Conservation (phyloP, 2,888 invertebrate species). For the Phengaris arion region DNA sequence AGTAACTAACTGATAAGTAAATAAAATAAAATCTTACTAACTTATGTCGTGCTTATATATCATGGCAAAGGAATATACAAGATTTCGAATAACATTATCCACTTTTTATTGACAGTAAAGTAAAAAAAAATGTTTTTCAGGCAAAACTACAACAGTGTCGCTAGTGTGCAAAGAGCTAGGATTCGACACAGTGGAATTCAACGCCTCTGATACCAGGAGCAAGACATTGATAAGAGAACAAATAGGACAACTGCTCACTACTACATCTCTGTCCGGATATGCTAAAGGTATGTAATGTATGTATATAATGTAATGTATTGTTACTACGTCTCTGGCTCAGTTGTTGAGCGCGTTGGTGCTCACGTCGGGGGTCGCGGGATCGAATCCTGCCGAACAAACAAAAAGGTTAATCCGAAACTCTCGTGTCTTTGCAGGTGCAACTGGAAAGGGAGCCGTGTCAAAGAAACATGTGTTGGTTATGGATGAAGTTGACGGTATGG, state of each 20-base stretch:
- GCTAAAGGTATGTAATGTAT: slow-evolving; percentile 74
- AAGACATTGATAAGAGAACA: slow-evolving; percentile 91
- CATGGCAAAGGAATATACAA: background rate
- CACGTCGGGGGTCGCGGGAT: too few species aligned
- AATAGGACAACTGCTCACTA: slow-evolving; percentile 89
- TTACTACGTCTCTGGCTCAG: too few species aligned
- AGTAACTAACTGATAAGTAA: too few species aligned
- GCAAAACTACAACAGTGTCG: slow-evolving; percentile 93
- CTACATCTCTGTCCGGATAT: slow-evolving; percentile 85
- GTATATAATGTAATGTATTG: too few species aligned
- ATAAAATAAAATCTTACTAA: too few species aligned
- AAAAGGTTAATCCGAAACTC: too few species aligned
- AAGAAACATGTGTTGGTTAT: slow-evolving; percentile 96
- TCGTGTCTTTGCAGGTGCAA: slow-evolving; percentile 51
- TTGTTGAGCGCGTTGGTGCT: too few species aligned
- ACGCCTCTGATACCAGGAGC: slow-evolving; percentile 97
- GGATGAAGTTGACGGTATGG: slow-evolving; percentile 99
- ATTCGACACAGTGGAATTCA: slow-evolving; percentile 95
- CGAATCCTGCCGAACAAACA: too few species aligned
- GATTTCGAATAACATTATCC: background rate
- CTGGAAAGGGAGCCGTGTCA: slow-evolving; percentile 75
- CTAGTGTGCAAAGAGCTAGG: slow-evolving; percentile 94
- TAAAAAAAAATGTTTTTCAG: slow-evolving; percentile 46
- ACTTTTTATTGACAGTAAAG: background rate
- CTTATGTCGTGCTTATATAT: background rate